Evolutionary conservation across 2,797 vertebrate genomes (phyloP), one percentile per base, ranked within the genome.

Genomic region (Eulemur coronatus): DNA sequence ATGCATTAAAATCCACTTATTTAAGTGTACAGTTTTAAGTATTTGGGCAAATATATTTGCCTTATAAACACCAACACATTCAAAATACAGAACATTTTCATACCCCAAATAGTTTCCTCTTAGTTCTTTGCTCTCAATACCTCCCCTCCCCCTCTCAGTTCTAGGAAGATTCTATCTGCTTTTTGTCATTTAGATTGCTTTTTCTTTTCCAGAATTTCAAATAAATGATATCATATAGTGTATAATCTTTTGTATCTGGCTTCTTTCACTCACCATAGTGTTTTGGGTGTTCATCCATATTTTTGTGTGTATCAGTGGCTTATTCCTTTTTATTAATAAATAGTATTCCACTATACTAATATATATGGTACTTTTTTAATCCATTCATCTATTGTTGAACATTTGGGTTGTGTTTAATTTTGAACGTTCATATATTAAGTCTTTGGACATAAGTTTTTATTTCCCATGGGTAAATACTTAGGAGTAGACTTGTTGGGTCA

Each of bases 121-220:
- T 84, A 38, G 18, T 15, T 81, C n/a, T 73, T 67, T 80, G 24
- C 55, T 30, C 24, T 90, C 87, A 75, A 9, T 90, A 80, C 41
- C 24, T n/a, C 9, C 7, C 14, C 7, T 43, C 0, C 22, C 57
- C 17, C 5, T 50, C 43, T 2, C 26, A 67, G 4, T 43, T 90
- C 73, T 24, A 65, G 14, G n/a, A 73, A n/a, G 73, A 65, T 80
- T 33, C 55, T 90, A 26, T 50, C 22, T 86, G n/a, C 65, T 75
- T 59, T 43, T 14, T 79, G 13, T 89, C n/a, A 50, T 73, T 96
- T 67, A 89, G 46, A 50, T 84, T 46, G 14, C 52, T 89, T 85
- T 72, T 9, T 59, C 57, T 93, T 86, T 80, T 50, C 28, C 79
- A 84, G 20, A 79, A 78, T 81, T 95, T 95, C 50, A 72, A n/a